phyloP scores from a whole-genome alignment of 2,888 invertebrate species.

The Acanthosoma haemorrhoidale region DNA sequence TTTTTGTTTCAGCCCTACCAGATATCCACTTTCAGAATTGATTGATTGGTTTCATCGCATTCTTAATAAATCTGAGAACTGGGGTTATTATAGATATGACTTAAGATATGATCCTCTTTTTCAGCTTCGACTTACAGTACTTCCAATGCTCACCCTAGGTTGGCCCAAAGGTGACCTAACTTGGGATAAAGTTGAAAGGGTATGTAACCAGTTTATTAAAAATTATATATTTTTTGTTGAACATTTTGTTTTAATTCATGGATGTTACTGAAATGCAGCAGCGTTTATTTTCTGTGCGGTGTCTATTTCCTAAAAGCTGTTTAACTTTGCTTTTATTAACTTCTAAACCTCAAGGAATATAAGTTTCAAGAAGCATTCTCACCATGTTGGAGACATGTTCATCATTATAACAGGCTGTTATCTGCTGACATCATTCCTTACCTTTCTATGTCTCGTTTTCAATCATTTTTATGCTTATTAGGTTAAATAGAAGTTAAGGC shows the following conservation, averaged over 20 bases:
- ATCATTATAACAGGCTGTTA: no score
- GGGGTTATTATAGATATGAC: slow-evolving; percentile 63
- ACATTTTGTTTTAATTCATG: background rate
- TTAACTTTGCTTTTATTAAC: no score
- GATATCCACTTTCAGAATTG: slow-evolving; percentile 71
- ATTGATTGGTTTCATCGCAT: slow-evolving; percentile 76
- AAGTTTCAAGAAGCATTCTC: no score
- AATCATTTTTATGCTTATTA: no score
- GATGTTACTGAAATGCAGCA: no score
- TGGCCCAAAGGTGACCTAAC: slow-evolving; percentile 64
- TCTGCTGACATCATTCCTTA: no score
- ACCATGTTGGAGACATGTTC: no score
- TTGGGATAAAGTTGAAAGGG: slow-evolving; percentile 76
- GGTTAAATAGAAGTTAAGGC: no score
- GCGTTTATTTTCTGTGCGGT: no score
- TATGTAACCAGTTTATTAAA: slow-evolving; percentile 45
- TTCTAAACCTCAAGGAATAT: no score
- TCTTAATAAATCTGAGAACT: slow-evolving; percentile 61
- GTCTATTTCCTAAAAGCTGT: no score
- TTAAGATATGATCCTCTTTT: slow-evolving; percentile 66
- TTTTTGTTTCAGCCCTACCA: slow-evolving; percentile 65
- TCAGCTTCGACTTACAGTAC: slow-evolving; percentile 58
- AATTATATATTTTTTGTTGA: background rate
- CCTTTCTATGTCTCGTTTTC: no score
- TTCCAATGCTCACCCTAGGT: slow-evolving; percentile 54